Percentiles rank a stretch among this genome's conserved stretches.
These are phyloP conservation scores for Caenorhabditis remanei DNA, from an alignment of 1,140 invertebrate species.

Conservation along the genomic window DNA sequence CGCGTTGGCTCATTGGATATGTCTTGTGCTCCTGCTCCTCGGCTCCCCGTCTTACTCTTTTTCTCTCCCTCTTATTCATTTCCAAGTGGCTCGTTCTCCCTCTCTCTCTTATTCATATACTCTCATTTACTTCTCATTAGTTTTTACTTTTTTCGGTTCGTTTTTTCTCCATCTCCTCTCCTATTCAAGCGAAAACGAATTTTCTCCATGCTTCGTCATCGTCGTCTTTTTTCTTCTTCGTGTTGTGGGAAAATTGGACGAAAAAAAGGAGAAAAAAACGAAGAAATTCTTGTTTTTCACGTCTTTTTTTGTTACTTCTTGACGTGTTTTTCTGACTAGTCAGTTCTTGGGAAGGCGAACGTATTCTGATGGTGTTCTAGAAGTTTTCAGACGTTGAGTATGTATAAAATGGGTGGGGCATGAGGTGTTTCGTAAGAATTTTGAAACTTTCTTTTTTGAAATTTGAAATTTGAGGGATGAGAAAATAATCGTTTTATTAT, in stretches of 20 bases:
- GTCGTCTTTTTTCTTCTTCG: too few species aligned
- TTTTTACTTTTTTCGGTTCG: background rate
- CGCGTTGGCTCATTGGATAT: too few species aligned
- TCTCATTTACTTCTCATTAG: slow-evolving; percentile 20
- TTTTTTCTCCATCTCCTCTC: background rate
- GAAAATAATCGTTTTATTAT: too few species aligned
- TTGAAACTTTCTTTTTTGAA: too few species aligned
- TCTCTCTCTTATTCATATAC: background rate
- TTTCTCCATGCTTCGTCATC: background rate
- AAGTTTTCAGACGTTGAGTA: too few species aligned
- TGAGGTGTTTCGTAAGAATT: too few species aligned
- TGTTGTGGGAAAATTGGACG: too few species aligned
- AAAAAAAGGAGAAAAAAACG: background rate
- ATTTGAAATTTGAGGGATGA: too few species aligned
- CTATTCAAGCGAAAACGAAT: slow-evolving; percentile 15
- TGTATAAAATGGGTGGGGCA: too few species aligned
- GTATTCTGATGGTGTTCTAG: background rate
- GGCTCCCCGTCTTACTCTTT: background rate
- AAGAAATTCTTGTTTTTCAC: background rate
- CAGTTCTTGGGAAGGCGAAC: too few species aligned
- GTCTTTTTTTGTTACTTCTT: background rate
- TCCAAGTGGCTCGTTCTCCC: background rate
- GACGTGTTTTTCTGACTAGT: background rate
- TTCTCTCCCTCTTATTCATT: background rate
- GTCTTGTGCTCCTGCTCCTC: too few species aligned